Evolutionary conservation across 2,888 invertebrate species (phyloP).

Genomic region (Trachelus stipa): DNA sequence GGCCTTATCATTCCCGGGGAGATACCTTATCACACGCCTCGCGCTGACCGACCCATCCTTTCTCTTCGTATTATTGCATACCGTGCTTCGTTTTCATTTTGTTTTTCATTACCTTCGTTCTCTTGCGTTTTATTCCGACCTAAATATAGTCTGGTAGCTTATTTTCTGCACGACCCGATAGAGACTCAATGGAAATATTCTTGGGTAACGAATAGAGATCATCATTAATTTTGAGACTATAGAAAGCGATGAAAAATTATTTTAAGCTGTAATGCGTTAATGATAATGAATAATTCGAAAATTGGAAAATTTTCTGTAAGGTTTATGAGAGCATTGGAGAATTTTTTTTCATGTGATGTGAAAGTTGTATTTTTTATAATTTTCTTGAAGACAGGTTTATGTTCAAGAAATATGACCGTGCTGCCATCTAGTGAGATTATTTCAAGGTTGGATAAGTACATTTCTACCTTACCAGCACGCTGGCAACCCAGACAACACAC

Average conservation of each 20-base stretch:
- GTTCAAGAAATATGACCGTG: not conserved
- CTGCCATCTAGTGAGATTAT: not conserved
- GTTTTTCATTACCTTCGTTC: not conserved
- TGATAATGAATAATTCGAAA: not conserved
- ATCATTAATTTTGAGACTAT: not conserved
- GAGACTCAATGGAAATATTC: not conserved
- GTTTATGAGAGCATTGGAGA: not conserved
- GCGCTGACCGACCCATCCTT: constrained; percentile 3
- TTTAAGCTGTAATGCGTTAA: not conserved
- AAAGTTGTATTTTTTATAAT: not conserved
- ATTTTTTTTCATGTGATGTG: not conserved
- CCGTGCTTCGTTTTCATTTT: not conserved
- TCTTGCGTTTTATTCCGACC: not conserved
- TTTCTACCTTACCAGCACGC: not conserved
- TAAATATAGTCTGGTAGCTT: not conserved
- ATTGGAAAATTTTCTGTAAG: not conserved
- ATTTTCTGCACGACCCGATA: not conserved
- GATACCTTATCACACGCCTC: constrained; percentile 10
- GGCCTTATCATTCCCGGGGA: constrained; percentile 1
- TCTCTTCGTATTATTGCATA: not conserved
- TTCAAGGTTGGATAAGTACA: not conserved
- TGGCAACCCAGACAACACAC: too few species aligned
- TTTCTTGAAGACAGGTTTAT: not conserved
- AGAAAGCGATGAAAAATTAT: not conserved
- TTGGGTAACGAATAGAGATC: not conserved